phyloP scores from a whole-genome alignment of 2,113 vertebrate genomes.

The Neopipo cinnamomea region DNA sequence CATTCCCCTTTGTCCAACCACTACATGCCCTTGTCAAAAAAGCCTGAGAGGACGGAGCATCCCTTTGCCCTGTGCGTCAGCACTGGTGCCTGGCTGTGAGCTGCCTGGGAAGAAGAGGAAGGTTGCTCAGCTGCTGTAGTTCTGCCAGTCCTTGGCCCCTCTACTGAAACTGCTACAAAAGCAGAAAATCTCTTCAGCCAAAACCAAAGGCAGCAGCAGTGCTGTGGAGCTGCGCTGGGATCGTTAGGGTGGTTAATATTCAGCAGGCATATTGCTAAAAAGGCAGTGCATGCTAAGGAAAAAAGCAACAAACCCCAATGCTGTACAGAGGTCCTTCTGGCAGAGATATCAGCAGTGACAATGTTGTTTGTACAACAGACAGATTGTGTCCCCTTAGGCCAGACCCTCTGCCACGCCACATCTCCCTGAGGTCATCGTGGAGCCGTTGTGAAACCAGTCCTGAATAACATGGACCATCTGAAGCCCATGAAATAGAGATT shows the following conservation, averaged over 20 bases:
- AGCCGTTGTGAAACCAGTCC: not conserved
- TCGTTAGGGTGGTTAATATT: constrained; percentile 45
- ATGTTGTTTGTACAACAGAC: not conserved
- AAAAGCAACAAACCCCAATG: not conserved
- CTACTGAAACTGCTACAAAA: constrained; percentile 8
- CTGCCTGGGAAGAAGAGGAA: not conserved
- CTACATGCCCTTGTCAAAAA: not conserved
- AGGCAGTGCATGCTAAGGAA: not conserved
- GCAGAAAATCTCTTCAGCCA: constrained; percentile 23
- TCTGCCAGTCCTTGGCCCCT: constrained; percentile 36
- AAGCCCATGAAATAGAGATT: not conserved
- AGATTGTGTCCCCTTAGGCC: not conserved
- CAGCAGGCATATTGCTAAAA: constrained; percentile 29
- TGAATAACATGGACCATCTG: not conserved
- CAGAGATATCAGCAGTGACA: not conserved
- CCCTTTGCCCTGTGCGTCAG: not conserved
- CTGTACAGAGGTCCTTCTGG: not conserved
- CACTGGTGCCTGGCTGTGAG: not conserved
- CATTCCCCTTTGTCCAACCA: not conserved
- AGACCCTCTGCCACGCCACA: not conserved
- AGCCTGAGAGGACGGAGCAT: not conserved
- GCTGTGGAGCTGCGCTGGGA: constrained; percentile 7
- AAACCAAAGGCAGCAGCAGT: constrained; percentile 9
- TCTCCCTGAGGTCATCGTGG: not conserved
- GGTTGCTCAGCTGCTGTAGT: constrained; percentile 6